Evolutionary conservation across 37 sponge, comb jelly and placozoan species (phyloP), one percentile per base, ranked within the genome.

Genomic region (Chondrosia reniformis): DNA sequence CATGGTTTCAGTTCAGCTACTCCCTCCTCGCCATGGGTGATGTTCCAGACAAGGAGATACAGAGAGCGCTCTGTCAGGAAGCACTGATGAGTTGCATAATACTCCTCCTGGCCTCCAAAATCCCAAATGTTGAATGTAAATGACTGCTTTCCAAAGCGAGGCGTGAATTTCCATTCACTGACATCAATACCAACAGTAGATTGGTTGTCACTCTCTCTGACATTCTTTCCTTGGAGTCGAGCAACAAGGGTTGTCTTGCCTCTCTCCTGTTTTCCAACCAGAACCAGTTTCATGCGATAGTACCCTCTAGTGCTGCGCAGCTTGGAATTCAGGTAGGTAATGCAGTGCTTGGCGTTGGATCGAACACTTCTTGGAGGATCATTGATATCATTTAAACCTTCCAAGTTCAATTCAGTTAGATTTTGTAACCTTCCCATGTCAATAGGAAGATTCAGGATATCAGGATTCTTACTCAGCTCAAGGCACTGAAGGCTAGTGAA

Each of bases 21-120:
- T 3, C 94, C 94, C 40, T 80, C 59, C 10, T 85, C 80, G 6
- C 94, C 91, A 46, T 94, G 77, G 32, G 67, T 89, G 46, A 94
- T 57, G 52, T 88, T 89, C 76, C 84, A 96, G 57, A 92, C 79
- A 2, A 96, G 82, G 52, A 96, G 83, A 62, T 93, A 96, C 65
- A 96, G 89, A 24, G 97, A 92, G 46, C 91, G 91, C 46, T 89
- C 77, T 6, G 97, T 86, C 45, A 96, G 73, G 81, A 96, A 93
- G 81, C 97, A 96, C 87, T 96, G 97, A 77, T 93, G 91, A n/a
- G 91, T 93, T 32, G 97, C 97, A 71, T 96, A 96, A 77, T 92
- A 96, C 77, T 92, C 96, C 64, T 92, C 88, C 76, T 93, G 94
- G 4, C 97, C 97, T 37, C 94, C 97, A 79, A 96, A 89, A 58